These are phyloP conservation scores for Chitala chitala DNA, from an alignment of 2,113 vertebrate species.

Conservation along the genomic window DNA sequence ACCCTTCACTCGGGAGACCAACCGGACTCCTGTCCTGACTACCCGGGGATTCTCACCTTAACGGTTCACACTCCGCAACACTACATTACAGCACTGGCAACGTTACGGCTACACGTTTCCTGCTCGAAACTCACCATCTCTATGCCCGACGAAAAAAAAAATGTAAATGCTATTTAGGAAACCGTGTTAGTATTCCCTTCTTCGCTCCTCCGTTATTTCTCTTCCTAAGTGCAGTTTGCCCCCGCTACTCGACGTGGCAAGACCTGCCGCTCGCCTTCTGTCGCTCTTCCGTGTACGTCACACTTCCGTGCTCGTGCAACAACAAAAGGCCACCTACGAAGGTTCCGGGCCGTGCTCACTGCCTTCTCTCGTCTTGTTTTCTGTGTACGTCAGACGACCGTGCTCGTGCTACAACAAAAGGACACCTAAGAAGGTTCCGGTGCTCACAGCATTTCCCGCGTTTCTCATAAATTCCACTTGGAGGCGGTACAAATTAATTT, in stretches of 20 bases:
- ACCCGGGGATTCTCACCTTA: too few species aligned
- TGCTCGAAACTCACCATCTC: constrained; percentile 22
- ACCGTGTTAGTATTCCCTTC: background rate
- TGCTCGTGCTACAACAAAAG: constrained; percentile 34
- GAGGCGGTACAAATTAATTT: constrained; percentile 25
- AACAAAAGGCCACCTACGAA: background rate
- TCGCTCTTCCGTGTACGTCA: constrained; percentile 32
- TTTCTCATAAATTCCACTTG: constrained; percentile 30
- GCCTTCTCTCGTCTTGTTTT: constrained; percentile 23
- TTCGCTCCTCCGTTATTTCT: background rate
- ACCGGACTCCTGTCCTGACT: too few species aligned
- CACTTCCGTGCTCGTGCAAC: constrained; percentile 20
- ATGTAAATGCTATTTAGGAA: background rate
- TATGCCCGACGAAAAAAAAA: background rate
- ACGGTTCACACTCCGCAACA: too few species aligned
- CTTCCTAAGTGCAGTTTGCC: background rate
- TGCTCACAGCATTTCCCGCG: background rate
- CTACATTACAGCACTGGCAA: background rate
- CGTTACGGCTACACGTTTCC: background rate
- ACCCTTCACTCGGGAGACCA: too few species aligned
- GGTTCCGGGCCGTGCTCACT: constrained; percentile 39
- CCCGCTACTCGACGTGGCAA: constrained; percentile 62
- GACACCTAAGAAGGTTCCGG: constrained; percentile 31
- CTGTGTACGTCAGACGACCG: constrained; percentile 10
- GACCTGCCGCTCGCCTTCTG: constrained; percentile 24